Conservation (phyloP, 2,888 invertebrate species). For the Mimas tiliae region DNA sequence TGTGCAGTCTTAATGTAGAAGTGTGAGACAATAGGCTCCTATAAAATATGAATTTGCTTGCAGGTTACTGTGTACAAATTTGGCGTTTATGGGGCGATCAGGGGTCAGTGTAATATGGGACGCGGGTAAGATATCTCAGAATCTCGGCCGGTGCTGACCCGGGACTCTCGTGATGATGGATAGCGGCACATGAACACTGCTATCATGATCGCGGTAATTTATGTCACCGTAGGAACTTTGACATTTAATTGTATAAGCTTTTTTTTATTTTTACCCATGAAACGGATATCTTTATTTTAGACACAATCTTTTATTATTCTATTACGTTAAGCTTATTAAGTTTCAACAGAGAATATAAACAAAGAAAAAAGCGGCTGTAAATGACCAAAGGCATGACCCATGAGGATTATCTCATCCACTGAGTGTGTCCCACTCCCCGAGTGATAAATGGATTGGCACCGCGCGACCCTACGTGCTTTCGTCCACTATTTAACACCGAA, state of each 20-base stretch:
- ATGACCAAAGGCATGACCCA: conserved; percentile 39
- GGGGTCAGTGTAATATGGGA: conserved; percentile 54
- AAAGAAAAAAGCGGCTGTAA: conserved; percentile 25
- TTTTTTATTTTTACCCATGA: neutral
- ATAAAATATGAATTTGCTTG: neutral
- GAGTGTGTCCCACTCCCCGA: conserved; percentile 32
- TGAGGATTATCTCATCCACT: conserved; percentile 42
- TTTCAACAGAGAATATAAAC: neutral
- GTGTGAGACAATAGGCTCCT: conserved; percentile 37
- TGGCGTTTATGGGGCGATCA: conserved; percentile 41
- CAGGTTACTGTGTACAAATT: neutral
- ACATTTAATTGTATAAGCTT: conserved; percentile 2
- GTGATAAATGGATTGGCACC: conserved; percentile 52
- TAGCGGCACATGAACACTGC: conserved; percentile 51
- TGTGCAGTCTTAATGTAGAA: conserved; percentile 28
- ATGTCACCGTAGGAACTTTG: conserved; percentile 21
- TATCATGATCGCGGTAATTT: conserved; percentile 46
- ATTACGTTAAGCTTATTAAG: neutral
- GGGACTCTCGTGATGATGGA: conserved; percentile 62
- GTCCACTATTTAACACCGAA: conserved; percentile 23
- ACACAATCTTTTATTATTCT: too few relatives aligned
- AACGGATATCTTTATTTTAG: neutral
- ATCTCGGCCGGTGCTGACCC: conserved; percentile 64
- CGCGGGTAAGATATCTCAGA: conserved; percentile 51
- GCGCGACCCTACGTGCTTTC: conserved; percentile 35